phyloP scores from a whole-genome alignment of 2,113 vertebrate genomes.

The Andinoacara biseriatus region DNA sequence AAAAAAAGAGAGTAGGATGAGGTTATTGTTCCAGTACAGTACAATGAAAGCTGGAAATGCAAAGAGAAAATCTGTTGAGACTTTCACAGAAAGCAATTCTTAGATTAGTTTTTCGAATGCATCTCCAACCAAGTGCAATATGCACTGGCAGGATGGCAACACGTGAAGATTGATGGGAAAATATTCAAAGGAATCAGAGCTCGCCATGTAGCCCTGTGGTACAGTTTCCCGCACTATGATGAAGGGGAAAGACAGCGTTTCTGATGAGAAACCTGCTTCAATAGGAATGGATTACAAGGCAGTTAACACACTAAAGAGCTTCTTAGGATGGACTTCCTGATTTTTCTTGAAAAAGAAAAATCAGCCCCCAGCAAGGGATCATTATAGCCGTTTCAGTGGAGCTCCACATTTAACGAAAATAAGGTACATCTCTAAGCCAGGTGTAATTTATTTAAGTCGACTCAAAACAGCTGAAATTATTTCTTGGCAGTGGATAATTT shows the following conservation, averaged over 20 bases:
- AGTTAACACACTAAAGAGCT: neutral
- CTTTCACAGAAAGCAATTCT: neutral
- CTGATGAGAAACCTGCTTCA: slow-evolving; percentile 53
- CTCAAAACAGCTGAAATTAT: neutral
- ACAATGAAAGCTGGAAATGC: neutral
- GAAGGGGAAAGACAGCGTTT: slow-evolving; percentile 34
- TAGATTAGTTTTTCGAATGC: neutral
- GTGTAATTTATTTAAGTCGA: neutral
- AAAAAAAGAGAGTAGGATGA: neutral
- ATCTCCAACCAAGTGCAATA: slow-evolving; percentile 13
- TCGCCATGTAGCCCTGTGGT: neutral
- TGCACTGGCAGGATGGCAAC: slow-evolving; percentile 8
- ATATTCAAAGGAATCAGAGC: slow-evolving; percentile 16
- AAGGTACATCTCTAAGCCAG: neutral
- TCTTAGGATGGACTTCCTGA: neutral
- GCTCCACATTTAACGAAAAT: neutral
- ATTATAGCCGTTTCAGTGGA: slow-evolving; percentile 8
- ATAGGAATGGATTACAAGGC: slow-evolving; percentile 10
- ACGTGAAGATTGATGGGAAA: slow-evolving; percentile 9
- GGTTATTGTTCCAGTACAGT: neutral
- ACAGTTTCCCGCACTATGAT: slow-evolving; percentile 15
- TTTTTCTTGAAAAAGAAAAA: slow-evolving; percentile 27
- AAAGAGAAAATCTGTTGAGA: neutral
- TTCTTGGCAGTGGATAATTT: neutral
- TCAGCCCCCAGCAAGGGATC: slow-evolving; percentile 5